Evolutionary conservation across 2,888 invertebrate species (phyloP).

Genomic region (Zele albiditarsus): DNA sequence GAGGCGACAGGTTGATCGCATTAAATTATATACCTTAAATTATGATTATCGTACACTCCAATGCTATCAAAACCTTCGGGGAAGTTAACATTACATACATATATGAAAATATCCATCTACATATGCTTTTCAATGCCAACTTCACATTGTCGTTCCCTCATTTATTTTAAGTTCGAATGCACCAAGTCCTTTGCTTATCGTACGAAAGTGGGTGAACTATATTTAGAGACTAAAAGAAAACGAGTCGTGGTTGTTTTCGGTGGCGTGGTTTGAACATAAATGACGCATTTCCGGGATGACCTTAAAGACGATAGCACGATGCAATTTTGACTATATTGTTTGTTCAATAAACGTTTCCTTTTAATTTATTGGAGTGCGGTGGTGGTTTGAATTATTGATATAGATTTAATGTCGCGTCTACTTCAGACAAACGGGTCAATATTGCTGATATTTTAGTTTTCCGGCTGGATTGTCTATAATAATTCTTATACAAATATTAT

Average conservation of each 20-base stretch:
- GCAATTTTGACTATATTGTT: not conserved
- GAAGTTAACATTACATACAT: no score
- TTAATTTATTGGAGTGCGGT: not conserved
- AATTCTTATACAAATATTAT: no score
- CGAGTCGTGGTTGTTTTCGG: not conserved
- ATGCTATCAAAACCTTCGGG: not conserved
- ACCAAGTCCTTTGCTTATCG: not conserved
- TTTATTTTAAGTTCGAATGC: not conserved
- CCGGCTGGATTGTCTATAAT: not conserved
- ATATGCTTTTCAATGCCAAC: not conserved
- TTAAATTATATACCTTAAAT: not conserved
- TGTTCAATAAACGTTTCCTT: not conserved
- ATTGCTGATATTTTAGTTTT: not conserved
- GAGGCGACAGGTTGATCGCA: not conserved
- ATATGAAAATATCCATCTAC: not conserved
- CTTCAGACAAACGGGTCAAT: not conserved
- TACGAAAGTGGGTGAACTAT: constrained; percentile 18
- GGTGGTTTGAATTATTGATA: no score
- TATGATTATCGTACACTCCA: not conserved
- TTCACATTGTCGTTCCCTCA: not conserved
- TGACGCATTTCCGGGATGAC: not conserved
- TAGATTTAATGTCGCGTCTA: no score
- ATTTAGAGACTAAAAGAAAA: constrained; percentile 13
- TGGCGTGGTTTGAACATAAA: not conserved
- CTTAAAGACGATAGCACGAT: constrained; percentile 3